These are phyloP conservation scores for Perca flavescens DNA, from an alignment of 2,113 vertebrate species.

Conservation along the genomic window DNA sequence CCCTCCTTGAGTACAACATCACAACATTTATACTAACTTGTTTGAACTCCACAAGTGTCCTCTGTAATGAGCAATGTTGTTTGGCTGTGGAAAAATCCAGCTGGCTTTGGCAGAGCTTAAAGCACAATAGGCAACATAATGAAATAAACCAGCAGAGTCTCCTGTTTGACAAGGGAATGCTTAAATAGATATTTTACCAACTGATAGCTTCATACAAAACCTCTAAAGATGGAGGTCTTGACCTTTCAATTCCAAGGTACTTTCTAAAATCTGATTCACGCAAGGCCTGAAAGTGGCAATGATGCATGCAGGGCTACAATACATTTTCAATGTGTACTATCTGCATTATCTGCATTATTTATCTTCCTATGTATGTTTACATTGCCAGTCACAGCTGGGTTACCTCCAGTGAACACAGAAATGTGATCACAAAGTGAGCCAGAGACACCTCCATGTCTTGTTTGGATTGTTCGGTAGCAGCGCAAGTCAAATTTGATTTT, in stretches of 20 bases:
- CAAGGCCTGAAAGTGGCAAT: neutral
- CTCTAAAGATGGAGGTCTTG: neutral
- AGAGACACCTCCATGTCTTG: constrained; percentile 19
- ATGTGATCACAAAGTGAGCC: constrained; percentile 44
- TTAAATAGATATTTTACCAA: constrained; percentile 40
- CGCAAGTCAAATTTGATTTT: constrained; percentile 53
- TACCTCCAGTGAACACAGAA: constrained; percentile 35
- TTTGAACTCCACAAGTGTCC: constrained; percentile 27
- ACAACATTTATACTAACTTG: constrained; percentile 2
- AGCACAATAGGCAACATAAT: constrained; percentile 59
- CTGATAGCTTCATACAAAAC: constrained; percentile 5
- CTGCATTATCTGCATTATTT: constrained; percentile 10
- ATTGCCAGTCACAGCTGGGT: constrained; percentile 18
- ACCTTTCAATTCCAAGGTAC: neutral
- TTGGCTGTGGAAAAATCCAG: constrained; percentile 58
- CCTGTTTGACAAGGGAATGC: constrained; percentile 58
- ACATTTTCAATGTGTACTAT: neutral
- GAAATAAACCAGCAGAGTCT: constrained; percentile 64
- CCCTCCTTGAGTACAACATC: neutral
- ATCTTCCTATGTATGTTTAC: constrained; percentile 1
- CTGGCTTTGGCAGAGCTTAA: constrained; percentile 51
- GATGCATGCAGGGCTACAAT: neutral
- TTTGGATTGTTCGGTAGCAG: constrained; percentile 30
- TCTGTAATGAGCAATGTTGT: constrained; percentile 19
- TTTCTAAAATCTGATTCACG: neutral